A percentile compares a stretch with the other conserved stretches of the same genome.
These are phyloP conservation scores for Rattus norvegicus DNA, from an alignment of 2,113 vertebrate species.

Conservation along the genomic window GRCr8 NC_086021.1:183752001-183752500, in stretches of 20 bases:
- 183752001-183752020: background rate
- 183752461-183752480: too few relatives aligned
- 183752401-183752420: too few relatives aligned
- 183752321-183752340: background rate
- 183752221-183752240: background rate
- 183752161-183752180: background rate
- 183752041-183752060: background rate
- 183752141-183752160: background rate
- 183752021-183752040: background rate
- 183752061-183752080: background rate
- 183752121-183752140: background rate
- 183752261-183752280: background rate
- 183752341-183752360: background rate
- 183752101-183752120: accelerated
- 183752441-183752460: background rate
- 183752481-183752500: background rate
- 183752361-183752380: accelerated
- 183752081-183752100: accelerated
- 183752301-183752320: too few relatives aligned
- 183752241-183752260: background rate
- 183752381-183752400: background rate
- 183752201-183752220: background rate
- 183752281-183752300: background rate
- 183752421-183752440: too few relatives aligned
- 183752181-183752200: background rate